Evolutionary conservation across 92 coral and sea anemone species (phyloP), one percentile per base, ranked within the genome.

Genomic region (Chrysogorgia sp.): DNA sequence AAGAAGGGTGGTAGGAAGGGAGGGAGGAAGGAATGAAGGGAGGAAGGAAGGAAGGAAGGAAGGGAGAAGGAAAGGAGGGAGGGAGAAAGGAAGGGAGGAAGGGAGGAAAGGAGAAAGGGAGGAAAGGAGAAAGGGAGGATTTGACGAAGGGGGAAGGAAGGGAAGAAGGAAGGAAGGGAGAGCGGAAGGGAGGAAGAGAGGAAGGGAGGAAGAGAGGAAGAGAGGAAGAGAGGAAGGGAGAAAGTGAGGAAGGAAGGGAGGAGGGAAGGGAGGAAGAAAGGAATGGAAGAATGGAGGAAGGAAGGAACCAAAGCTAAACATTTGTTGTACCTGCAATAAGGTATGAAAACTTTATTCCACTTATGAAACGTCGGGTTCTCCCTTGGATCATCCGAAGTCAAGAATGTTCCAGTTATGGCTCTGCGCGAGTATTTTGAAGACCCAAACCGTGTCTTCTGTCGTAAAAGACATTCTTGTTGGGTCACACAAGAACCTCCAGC

Each of bases 321-420:
- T 34, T 2, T 21, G 6, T 32, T 75, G 58, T 80, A 94, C 98
- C 98, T 94, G 85, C 98, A 94, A 57, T 94, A 94, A 47, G 98
- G 98, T 15, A 94, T 90, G 81, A 79, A 91, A 10, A 91, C 98
- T 86, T 94, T 94, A 81, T 92, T 94, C 98, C 98, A 94, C 20
- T 88, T 87, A 35, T 91, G 86, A 89, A 94, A 94, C 59, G 96
- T 91, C 1, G 98, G 98, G 71, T 94, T 94, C 52, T 89, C 90
- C 7, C 74, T 75, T 24, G 98, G 97, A 63, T 94, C 97, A 74
- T 89, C 96, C 7, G 98, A 94, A 29, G 92, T 86, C n/a, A 94
- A 75, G 55, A 94, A 94, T 13, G 84, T 83, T 26, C 98, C 98
- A 14, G 96, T 91, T 76, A 91, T 53, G 48, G 71, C 85, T 1